Conservation (phyloP, 2,888 invertebrate species). For the Clivina fossor region DNA sequence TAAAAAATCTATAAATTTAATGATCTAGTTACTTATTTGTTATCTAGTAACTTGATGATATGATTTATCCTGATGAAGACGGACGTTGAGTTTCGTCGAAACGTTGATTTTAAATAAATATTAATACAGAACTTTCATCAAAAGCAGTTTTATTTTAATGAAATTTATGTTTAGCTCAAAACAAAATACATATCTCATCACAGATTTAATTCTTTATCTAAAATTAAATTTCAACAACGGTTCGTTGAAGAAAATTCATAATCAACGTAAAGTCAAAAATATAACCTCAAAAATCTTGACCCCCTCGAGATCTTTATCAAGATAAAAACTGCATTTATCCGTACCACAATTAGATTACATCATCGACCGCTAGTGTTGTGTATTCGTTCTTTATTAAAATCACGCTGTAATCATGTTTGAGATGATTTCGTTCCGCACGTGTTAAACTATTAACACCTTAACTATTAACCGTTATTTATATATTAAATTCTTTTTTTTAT, state of each 20-base stretch:
- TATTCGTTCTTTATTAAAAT: too few relatives aligned
- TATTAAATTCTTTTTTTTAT: slow-evolving; percentile 34
- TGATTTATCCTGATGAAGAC: too few relatives aligned
- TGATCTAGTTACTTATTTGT: too few relatives aligned
- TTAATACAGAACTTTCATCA: too few relatives aligned
- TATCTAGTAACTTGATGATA: too few relatives aligned
- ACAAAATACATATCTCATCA: background rate
- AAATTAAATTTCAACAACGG: slow-evolving; percentile 1
- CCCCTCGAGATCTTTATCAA: slow-evolving; percentile 5
- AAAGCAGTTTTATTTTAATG: too few relatives aligned
- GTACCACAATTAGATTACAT: slow-evolving; percentile 10
- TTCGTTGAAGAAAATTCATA: background rate
- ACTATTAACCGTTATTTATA: slow-evolving; percentile 30
- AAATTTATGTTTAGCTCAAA: too few relatives aligned
- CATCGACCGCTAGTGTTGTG: too few relatives aligned
- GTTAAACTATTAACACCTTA: slow-evolving; percentile 34
- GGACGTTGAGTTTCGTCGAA: too few relatives aligned
- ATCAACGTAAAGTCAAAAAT: slow-evolving; percentile 1
- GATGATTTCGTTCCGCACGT: slow-evolving; percentile 18
- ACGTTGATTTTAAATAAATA: too few relatives aligned
- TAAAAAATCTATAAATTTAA: too few relatives aligned
- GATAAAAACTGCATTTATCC: slow-evolving; percentile 21
- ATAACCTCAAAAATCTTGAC: background rate
- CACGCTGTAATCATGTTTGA: too few relatives aligned
- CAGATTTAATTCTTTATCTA: background rate